Evolutionary conservation across 2,797 vertebrate genomes (phyloP), one percentile per base, ranked within the genome.

Genomic region (Eremophila alpestris): DNA sequence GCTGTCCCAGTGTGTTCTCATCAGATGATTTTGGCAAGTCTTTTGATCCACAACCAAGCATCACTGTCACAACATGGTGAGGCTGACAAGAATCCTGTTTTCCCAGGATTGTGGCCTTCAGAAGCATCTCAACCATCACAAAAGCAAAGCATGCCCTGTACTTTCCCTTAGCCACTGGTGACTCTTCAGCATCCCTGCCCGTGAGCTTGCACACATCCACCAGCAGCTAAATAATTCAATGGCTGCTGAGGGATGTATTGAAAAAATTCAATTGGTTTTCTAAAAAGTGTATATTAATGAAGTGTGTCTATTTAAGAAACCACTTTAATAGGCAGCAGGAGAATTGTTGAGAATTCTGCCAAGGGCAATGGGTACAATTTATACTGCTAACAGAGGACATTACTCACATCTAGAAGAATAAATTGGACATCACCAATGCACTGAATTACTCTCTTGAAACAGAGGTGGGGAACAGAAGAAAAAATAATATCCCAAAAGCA

Each of bases 281-380:
- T 73, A 84, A 74, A 87, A 95, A 67, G 81, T 93, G 86, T 87
- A 80, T 87, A 90, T 96, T 97, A 95, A 95, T 93, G 86, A 94
- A 96, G 63, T 87, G 63, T 86, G 58, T 69, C 93, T 96, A 93
- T 90, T 93, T 96, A 93, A 86, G 85, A 94, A 94, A 90, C 73
- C 12, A 26, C 36, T 94, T 84, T 86, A 94, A 90, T 58, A 95
- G 85, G 85, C 74, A 95, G 77, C 87, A 91, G 83, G 74, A 94
- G 80, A 87, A 84, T 84, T 89, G 93, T 84, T 88, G 81, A 90
- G 48, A 90, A 90, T 79, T 94, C 88, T 95, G 90, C 93, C 81
- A 95, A 95, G 86, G 90, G 92, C 90, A 95, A 87, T 0, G 6
- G 67, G 88, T 93, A 75, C 88, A 90, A 90, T 94, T 95, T 94